Conservation (phyloP, 2,888 invertebrate species). For the Pristionchus mayeri region DNA sequence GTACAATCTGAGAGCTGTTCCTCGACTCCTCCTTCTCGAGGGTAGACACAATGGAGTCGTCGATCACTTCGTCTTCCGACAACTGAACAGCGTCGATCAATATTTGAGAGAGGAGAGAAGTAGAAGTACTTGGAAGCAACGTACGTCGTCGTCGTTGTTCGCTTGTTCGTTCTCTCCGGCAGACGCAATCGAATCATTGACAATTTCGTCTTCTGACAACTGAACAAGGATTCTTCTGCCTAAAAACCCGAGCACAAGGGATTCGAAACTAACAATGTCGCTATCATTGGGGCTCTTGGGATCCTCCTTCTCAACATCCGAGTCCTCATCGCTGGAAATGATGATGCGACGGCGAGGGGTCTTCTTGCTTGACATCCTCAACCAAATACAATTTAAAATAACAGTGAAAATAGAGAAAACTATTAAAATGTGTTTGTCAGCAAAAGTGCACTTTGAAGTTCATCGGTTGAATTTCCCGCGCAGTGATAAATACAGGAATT, state of each 20-base stretch:
- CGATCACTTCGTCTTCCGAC: neutral
- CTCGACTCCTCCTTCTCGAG: no score
- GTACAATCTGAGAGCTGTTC: no score
- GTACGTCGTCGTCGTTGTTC: no score
- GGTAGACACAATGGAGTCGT: neutral
- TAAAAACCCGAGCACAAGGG: neutral
- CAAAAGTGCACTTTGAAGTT: neutral
- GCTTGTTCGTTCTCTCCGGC: no score
- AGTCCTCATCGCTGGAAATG: conserved; percentile 41
- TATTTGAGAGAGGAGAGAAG: no score
- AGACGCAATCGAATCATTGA: conserved; percentile 31
- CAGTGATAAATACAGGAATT: conserved; percentile 1
- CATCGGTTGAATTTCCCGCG: neutral
- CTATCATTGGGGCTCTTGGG: conserved; percentile 5
- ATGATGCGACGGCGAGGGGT: conserved; percentile 29
- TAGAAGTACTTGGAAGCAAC: no score
- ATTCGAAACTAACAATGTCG: neutral
- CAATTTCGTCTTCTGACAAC: neutral
- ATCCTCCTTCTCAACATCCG: neutral
- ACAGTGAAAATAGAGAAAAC: neutral
- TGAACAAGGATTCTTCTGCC: neutral
- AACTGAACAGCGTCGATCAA: no score
- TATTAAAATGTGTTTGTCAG: neutral
- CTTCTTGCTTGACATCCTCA: neutral
- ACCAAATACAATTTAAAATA: neutral